These are phyloP conservation scores for Gadopsis bispinosus DNA, from an alignment of 2,797 vertebrate genomes.

Conservation along the genomic window DNA sequence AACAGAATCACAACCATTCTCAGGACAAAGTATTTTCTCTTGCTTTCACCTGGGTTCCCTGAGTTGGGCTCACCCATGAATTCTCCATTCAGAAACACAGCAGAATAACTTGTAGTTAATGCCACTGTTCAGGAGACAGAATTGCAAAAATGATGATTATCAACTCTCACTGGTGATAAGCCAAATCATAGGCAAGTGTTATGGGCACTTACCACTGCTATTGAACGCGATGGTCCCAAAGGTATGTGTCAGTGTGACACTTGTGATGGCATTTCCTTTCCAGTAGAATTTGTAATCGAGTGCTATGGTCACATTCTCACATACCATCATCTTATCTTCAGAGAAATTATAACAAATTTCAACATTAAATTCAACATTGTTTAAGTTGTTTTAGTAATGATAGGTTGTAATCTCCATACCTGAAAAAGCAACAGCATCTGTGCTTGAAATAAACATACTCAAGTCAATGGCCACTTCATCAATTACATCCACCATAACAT, in stretches of 20 bases:
- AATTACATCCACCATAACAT: slow-evolving; percentile 79
- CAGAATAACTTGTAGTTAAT: slow-evolving; percentile 88
- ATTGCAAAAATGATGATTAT: neutral
- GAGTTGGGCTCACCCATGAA: slow-evolving; percentile 73
- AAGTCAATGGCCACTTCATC: slow-evolving; percentile 75
- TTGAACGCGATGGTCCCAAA: slow-evolving; percentile 77
- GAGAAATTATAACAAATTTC: slow-evolving; percentile 3
- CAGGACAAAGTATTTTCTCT: neutral
- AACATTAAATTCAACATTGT: slow-evolving; percentile 1
- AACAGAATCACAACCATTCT: too few species aligned
- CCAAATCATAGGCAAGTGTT: neutral
- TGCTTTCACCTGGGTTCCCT: slow-evolving; percentile 90
- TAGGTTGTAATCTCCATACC: slow-evolving; percentile 56
- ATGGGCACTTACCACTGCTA: slow-evolving; percentile 64
- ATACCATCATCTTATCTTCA: slow-evolving; percentile 58
- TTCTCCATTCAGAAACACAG: slow-evolving; percentile 86
- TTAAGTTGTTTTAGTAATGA: slow-evolving; percentile 12
- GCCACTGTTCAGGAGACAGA: slow-evolving; percentile 65
- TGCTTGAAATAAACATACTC: slow-evolving; percentile 76
- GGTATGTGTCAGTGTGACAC: slow-evolving; percentile 81
- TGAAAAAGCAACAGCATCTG: slow-evolving; percentile 24
- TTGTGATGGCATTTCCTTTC: slow-evolving; percentile 85
- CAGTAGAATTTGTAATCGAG: slow-evolving; percentile 90
- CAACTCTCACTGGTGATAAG: slow-evolving; percentile 5
- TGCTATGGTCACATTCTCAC: slow-evolving; percentile 86